These are phyloP conservation scores for Cariama cristata DNA, from an alignment of 2,113 vertebrate genomes.

Conservation along the genomic window DNA sequence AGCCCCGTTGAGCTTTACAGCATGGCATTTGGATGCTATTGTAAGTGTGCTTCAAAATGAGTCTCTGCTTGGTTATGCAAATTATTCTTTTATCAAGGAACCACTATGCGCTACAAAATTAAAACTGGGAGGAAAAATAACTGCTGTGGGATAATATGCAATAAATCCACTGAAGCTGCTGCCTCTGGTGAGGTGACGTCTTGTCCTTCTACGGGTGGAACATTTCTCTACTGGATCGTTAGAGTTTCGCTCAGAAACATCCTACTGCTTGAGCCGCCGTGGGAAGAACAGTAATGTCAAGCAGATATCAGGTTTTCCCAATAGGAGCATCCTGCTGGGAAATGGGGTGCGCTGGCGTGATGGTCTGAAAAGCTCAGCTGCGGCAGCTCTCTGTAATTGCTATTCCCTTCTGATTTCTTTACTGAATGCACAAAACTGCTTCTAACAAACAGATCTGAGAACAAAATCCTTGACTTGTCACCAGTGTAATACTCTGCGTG, in stretches of 20 bases:
- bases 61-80: conserved; percentile 28
- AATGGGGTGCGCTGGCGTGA: neutral
- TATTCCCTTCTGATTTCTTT: conserved; percentile 62
- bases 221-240: conserved; percentile 25
- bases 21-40: neutral
- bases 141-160: neutral
- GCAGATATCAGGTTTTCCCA: conserved; percentile 54
- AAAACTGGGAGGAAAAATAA: conserved; percentile 50
- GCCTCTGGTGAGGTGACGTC: conserved; percentile 3
- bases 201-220: conserved; percentile 4
- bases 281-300: conserved; percentile 21
- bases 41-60: conserved; percentile 33
- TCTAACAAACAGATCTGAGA: conserved; percentile 54
- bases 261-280: neutral
- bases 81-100: conserved; percentile 24
- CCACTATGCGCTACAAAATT: conserved; percentile 10
- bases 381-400: conserved; percentile 56
- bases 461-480: conserved; percentile 54
- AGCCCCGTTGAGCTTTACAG: neutral
- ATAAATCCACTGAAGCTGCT: conserved; percentile 6
- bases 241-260: conserved; percentile 21
- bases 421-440: conserved; percentile 53
- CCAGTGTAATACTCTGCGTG: conserved; percentile 2
- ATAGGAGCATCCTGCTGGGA: conserved; percentile 31
- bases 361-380: conserved; percentile 60